Conservation (phyloP, 1,140 invertebrate genomes). For the Rhopalosiphum padi region DNA sequence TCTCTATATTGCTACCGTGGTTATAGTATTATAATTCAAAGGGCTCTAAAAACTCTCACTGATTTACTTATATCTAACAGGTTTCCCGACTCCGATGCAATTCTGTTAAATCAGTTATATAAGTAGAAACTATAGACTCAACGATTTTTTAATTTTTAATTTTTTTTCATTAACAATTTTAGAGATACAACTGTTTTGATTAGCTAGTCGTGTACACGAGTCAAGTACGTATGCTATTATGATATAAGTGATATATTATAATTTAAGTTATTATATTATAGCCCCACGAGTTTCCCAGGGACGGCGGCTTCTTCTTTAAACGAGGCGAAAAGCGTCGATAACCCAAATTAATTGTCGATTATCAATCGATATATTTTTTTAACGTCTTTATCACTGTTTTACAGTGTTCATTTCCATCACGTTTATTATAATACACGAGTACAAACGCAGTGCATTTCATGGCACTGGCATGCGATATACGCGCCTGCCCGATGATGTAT, state of each 20-base stretch:
- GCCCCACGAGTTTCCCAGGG: background rate
- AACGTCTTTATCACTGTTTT: background rate
- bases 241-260: no score
- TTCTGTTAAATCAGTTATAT: background rate
- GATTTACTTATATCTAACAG: background rate
- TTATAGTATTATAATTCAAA: background rate
- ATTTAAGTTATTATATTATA: background rate
- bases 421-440: background rate
- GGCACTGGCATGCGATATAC: background rate
- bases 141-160: background rate
- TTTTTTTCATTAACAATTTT: background rate
- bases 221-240: background rate
- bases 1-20: background rate
- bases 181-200: no score
- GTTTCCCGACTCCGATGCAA: background rate
- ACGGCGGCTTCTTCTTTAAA: background rate
- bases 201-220: no score
- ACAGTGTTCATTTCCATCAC: background rate
- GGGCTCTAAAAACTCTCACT: background rate
- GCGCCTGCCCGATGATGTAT: background rate
- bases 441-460: background rate
- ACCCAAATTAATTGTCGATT: background rate
- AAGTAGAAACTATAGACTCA: background rate
- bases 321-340: background rate
- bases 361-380: no score